Evolutionary conservation across 2,888 invertebrate species (phyloP).

Genomic region (Diachrysia chrysitis): DNA sequence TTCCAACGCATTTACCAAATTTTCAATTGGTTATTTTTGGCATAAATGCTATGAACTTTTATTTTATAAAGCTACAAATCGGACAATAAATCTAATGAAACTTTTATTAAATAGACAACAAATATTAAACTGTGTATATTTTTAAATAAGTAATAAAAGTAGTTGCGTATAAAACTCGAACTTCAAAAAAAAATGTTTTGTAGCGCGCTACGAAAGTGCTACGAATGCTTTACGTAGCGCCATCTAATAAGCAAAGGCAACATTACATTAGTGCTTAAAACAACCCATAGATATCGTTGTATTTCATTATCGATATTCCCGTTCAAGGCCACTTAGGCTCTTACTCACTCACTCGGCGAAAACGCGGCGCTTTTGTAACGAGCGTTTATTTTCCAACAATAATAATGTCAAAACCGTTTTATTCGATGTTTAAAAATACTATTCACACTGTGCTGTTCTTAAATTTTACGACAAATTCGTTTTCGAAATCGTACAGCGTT

Average conservation of each 20-base stretch:
- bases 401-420: neutral
- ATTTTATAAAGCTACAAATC: constrained; percentile 2
- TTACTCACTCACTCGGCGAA: neutral
- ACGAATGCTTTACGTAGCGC: constrained; percentile 12
- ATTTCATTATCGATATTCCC: neutral
- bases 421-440: neutral
- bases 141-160: neutral
- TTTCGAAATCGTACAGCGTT: too few species aligned
- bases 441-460: neutral
- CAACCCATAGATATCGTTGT: neutral
- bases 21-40: constrained; percentile 2
- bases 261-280: constrained; percentile 7
- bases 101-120: neutral
- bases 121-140: neutral
- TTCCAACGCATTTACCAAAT: neutral
- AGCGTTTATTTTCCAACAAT: neutral
- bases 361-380: neutral
- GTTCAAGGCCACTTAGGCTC: neutral
- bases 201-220: constrained; percentile 33
- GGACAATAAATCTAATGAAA: neutral
- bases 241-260: constrained; percentile 17
- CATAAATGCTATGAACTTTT: neutral
- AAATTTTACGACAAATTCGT: too few species aligned
- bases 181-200: constrained; percentile 4
- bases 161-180: neutral